These are phyloP conservation scores for Bubalus kerabau DNA, from an alignment of 2,113 vertebrate species.

Conservation along the genomic window DNA sequence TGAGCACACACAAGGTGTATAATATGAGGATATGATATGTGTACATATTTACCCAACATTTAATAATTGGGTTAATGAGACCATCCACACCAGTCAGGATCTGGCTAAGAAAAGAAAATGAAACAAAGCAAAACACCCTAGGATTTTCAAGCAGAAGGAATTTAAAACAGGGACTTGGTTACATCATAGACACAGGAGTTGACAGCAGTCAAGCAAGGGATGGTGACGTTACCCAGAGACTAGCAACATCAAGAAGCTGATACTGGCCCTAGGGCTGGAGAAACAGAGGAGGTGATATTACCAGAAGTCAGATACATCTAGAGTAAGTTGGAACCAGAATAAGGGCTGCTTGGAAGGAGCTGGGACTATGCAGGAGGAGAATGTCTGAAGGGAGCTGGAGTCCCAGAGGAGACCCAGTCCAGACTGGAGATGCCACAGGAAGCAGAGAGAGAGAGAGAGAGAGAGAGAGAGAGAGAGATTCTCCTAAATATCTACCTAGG, in stretches of 20 bases:
- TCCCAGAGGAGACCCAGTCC: neutral
- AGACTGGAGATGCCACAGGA: neutral
- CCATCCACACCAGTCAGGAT: neutral
- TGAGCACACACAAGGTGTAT: neutral
- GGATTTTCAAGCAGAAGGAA: neutral
- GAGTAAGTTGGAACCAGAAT: neutral
- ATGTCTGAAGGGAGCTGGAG: neutral
- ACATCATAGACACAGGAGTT: neutral
- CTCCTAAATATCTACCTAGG: neutral
- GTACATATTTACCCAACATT: neutral
- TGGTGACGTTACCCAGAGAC: neutral
- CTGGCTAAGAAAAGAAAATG: neutral
- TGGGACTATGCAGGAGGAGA: neutral
- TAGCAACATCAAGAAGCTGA: neutral
- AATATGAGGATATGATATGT: neutral
- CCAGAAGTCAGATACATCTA: neutral
- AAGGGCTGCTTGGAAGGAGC: neutral
- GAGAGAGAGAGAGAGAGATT: neutral
- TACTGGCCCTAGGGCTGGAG: neutral
- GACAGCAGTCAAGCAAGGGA: neutral
- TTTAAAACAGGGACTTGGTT: neutral
- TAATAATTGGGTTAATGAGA: neutral
- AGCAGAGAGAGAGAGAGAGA: neutral
- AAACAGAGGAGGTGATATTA: neutral
- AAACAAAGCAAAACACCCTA: neutral